Evolutionary conservation across 2,797 vertebrate genomes (phyloP).

Genomic region (Rhincodon typus): DNA sequence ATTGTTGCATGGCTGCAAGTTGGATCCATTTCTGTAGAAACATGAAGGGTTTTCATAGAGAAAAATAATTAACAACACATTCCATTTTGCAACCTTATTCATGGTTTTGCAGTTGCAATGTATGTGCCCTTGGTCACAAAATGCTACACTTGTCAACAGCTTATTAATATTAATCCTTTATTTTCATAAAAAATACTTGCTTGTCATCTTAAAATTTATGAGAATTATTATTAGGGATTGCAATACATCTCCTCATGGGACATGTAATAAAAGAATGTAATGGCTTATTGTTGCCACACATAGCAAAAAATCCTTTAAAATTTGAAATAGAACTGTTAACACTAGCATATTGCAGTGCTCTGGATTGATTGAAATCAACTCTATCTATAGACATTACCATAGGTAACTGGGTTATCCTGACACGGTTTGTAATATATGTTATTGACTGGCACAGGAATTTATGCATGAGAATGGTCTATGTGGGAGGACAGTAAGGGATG

Average conservation of each 20-base stretch:
- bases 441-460: constrained; percentile 4
- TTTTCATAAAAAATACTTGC: constrained; percentile 71
- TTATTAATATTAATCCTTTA: constrained; percentile 78
- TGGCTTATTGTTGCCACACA: constrained; percentile 71
- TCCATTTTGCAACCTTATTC: constrained; percentile 35
- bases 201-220: constrained; percentile 67
- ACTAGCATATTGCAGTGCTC: constrained; percentile 1
- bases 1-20: constrained; percentile 35
- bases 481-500: not conserved
- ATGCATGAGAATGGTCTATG: not conserved
- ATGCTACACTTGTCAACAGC: constrained; percentile 45
- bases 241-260: constrained; percentile 72
- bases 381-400: constrained; percentile 9
- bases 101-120: constrained; percentile 26
- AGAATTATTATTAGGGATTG: constrained; percentile 78
- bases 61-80: constrained; percentile 30
- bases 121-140: constrained; percentile 32
- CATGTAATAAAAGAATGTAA: constrained; percentile 72
- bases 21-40: constrained; percentile 22
- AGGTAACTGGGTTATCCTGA: constrained; percentile 29
- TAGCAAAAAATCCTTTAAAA: constrained; percentile 46
- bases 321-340: constrained; percentile 31
- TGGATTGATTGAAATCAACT: constrained; percentile 34
- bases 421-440: not conserved
- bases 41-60: constrained; percentile 25